Evolutionary conservation across 2,888 invertebrate species (phyloP), one percentile per base, ranked within the genome.

Genomic region (Acleris emargana): DNA sequence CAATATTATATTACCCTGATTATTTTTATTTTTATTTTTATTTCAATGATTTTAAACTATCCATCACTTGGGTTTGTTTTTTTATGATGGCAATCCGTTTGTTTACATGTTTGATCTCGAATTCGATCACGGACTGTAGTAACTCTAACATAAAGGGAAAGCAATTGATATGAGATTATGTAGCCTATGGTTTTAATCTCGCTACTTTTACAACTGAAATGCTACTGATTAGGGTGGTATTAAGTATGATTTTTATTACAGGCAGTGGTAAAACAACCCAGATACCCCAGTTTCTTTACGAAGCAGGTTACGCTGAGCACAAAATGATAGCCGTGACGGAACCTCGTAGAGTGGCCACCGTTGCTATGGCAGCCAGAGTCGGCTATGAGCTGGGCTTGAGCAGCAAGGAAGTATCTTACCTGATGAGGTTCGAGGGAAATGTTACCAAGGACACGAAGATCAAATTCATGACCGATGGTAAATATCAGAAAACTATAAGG

Each of bases 401-500:
- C 0, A 89, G 91, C 50, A 94, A 94, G 20, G 94, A 96, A 79
- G 96, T 99, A 0, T 97, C 98, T 0, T 99, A 98, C 86, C 93
- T 98, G 61, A 99, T 99, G 87, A 94, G 99, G 67, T 99, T 98
- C 81, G 99, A 99, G 80, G 99, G 98, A 18, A 99, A 98, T 77
- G 96, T 95, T 0, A 96, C 96, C 0, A 94, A 95, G 0, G 94
- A 97, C 5, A 99, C 99, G 0, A 96, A 95, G 84, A 97, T 99
- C 64, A 99, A 99, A 88, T 99, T 99, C 81, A 99, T 99, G 99
- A 99, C 99, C 7, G 99, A 99, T 84, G 97, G 93, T 93, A 54
- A 76, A 82, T 49, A 16, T 43, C 2, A 43, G 3, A 5, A 45
- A 25, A 1, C 1, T 25, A 6, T 25, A 25, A 25, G 6, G 7